Conservation (phyloP, 2,113 vertebrate species). For the Tenrec ecaudatus region DNA sequence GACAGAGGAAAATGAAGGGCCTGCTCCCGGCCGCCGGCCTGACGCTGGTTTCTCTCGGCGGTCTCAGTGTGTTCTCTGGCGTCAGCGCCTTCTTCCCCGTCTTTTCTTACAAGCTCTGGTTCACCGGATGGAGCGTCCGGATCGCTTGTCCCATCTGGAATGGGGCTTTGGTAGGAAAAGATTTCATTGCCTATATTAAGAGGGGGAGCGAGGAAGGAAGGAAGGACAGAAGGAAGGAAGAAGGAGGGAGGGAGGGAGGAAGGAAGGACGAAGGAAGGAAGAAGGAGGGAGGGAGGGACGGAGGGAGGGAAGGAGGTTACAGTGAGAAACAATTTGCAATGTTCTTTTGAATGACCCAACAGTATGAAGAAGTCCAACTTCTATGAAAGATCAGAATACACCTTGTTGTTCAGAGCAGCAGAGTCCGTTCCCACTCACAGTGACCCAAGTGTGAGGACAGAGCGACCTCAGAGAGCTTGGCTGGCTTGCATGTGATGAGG, state of each 20-base stretch:
- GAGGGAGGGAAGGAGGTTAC: neutral
- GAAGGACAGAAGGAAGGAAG: neutral
- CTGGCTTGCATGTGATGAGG: neutral
- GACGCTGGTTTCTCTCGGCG: slow-evolving; percentile 74
- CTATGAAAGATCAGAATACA: slow-evolving; percentile 35
- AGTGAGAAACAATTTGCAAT: neutral
- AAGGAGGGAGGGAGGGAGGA: neutral
- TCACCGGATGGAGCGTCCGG: slow-evolving; percentile 78
- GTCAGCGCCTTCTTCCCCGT: slow-evolving; percentile 80
- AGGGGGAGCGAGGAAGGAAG: neutral
- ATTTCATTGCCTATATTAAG: slow-evolving; percentile 43
- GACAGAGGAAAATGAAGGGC: slow-evolving; percentile 69
- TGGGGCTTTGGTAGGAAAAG: slow-evolving; percentile 81
- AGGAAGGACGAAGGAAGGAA: neutral
- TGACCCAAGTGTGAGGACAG: neutral
- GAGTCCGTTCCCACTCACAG: neutral
- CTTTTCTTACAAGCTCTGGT: slow-evolving; percentile 78
- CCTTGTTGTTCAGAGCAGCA: neutral
- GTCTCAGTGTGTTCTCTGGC: slow-evolving; percentile 75
- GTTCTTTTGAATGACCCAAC: neutral
- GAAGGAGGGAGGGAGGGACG: neutral
- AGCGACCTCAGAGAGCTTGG: neutral
- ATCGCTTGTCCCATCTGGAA: slow-evolving; percentile 85
- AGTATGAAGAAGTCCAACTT: slow-evolving; percentile 11
- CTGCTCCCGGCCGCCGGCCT: slow-evolving; percentile 66